Base-by-base conservation (phyloP, 1,140 invertebrate genomes). In the Drosophila insularis region DNA sequence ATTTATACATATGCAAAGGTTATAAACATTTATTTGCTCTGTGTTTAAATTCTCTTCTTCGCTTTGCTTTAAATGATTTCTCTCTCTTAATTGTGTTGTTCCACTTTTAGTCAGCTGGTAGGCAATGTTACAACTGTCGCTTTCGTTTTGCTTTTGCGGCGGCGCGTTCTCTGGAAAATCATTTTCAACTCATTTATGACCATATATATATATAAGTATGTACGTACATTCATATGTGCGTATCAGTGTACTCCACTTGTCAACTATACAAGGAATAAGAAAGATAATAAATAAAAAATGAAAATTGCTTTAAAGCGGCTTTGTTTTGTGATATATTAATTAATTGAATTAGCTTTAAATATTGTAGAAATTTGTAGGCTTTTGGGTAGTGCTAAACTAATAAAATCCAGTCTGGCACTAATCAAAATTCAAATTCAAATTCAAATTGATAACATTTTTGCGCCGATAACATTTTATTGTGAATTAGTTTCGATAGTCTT, bases 81-180 rank as follows among this genome's bases (percentile, higher is more conserved):
- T 50, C 43, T 50, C 43, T 50, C 19, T 50, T 10, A 50, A 50
- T 27, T 27, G 14, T 17, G 76, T 72, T 43, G 76, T 76, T 43
- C 46, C 50, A 84, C 59, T 76, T 80, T 78, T 60, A 67, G 68
- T 65, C 86, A 60, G 80, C 50, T 81, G 78, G 74, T 74, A 78
- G 55, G 55, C 35, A 32, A 40, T 62, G 64, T 64, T 59, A 60
- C 14, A 56, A 86, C 81, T 85, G 78, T 85, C 81, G 74, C 56
- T 85, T 85, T 85, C 81, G 69, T 56, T 86, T 76, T 35, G 2
- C 56, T 70, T 50, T 53, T 86, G 71, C 72, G 63, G 17, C 60
- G 68, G 64, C 74, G 79, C 78, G 43, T 50, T 81, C 74, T 86
- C 65, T 46, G 37, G 17, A 43, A 68, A 40, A 73, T 21, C 55